Evolutionary conservation across 2,888 invertebrate species (phyloP).

Genomic region (Andrena haemorrhoa): DNA sequence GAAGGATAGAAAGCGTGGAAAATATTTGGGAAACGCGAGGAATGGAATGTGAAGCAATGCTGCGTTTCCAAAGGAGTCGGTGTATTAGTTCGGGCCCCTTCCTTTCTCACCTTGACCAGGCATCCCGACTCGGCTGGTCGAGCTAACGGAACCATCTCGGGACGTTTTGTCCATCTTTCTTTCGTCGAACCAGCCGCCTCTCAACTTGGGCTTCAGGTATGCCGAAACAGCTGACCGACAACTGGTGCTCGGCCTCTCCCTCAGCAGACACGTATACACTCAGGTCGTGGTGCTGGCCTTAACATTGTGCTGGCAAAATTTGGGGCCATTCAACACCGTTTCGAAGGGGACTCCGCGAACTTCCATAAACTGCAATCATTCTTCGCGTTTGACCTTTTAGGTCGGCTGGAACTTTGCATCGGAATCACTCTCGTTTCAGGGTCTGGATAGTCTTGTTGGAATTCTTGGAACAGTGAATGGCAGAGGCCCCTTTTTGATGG

Average conservation of each 20-base stretch:
- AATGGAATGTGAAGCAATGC: slow-evolving; percentile 15
- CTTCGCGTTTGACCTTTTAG: too few relatives aligned
- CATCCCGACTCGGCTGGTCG: slow-evolving; percentile 60
- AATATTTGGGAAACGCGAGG: slow-evolving; percentile 29
- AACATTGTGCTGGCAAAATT: slow-evolving; percentile 29
- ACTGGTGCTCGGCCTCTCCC: slow-evolving; percentile 22
- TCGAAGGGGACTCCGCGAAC: background rate
- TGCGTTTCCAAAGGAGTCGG: slow-evolving; percentile 33
- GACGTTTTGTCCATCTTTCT: slow-evolving; percentile 63
- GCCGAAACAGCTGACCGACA: slow-evolving; percentile 68
- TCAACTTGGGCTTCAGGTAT: slow-evolving; percentile 42
- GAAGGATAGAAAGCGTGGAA: slow-evolving; percentile 12
- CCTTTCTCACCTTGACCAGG: slow-evolving; percentile 49
- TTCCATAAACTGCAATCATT: too few relatives aligned
- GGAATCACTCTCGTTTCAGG: too few relatives aligned
- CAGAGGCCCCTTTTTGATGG: too few relatives aligned
- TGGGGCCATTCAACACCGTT: background rate
- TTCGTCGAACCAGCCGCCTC: slow-evolving; percentile 47
- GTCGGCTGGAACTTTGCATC: too few relatives aligned
- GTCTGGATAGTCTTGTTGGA: too few relatives aligned
- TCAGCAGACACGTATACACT: background rate
- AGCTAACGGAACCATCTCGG: slow-evolving; percentile 67
- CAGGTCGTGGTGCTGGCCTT: slow-evolving; percentile 7
- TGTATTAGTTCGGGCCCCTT: slow-evolving; percentile 38
- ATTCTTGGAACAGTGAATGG: too few relatives aligned